These are phyloP conservation scores for Cossypha heuglini DNA, from an alignment of 2,797 vertebrate genomes.

Conservation along the genomic window DNA sequence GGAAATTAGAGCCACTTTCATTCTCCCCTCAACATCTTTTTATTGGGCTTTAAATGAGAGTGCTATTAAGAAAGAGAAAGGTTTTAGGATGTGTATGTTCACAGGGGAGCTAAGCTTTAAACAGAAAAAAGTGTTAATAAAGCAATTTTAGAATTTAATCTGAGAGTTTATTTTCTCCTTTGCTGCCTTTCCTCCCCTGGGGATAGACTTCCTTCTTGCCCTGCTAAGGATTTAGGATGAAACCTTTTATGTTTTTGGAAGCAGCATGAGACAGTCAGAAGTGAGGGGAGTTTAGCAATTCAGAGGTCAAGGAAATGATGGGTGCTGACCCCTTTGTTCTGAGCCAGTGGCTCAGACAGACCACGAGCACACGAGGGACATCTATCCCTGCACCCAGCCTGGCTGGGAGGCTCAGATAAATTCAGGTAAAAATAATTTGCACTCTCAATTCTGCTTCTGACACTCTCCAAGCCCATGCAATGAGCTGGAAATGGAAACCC, in stretches of 20 bases:
- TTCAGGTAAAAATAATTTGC: not conserved
- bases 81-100: not conserved
- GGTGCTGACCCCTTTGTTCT: not conserved
- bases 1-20: not conserved
- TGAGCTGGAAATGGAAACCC: not conserved
- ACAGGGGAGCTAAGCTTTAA: not conserved
- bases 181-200: constrained; percentile 30
- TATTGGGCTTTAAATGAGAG: constrained; percentile 23
- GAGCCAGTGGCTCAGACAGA: not conserved
- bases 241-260: not conserved
- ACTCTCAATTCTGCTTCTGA: not conserved
- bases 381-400: not conserved
- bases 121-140: constrained; percentile 35
- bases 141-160: constrained; percentile 57
- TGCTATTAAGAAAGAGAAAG: constrained; percentile 6
- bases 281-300: not conserved
- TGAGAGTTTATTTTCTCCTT: constrained; percentile 47
- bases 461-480: not conserved
- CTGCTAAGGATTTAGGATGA: constrained; percentile 10
- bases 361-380: not conserved
- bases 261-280: not conserved
- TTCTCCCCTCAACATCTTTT: not conserved
- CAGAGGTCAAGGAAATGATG: not conserved
- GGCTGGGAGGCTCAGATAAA: not conserved
- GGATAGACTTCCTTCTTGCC: not conserved